Evolutionary conservation across 2,888 invertebrate genomes (phyloP), one percentile per base, ranked within the genome.

Genomic region (Helobdella robusta): DNA sequence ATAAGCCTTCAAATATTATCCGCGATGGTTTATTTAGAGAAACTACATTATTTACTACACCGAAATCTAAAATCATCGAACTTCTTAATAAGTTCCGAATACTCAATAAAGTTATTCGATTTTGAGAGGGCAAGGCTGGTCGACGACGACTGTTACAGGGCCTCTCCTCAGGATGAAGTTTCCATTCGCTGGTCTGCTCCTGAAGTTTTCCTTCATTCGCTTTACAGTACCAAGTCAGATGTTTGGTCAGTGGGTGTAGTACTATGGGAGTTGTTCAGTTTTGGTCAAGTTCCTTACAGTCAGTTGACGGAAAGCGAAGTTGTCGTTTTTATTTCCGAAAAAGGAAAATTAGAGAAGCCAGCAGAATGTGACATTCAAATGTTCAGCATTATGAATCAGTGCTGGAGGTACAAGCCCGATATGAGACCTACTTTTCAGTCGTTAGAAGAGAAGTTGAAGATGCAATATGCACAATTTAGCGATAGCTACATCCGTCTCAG

Each of bases 231-330:
- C 30, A 72, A 71, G 62, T 69, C 71, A 5, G 72, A 72, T 48
- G 68, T 72, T 28, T 72, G 72, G 72, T 69, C 72, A 2, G 28
- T 72, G 34, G 72, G 71, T 0, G 68, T 72, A 6, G 70, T 70
- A 5, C 68, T 68, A 44, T 72, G 72, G 72, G 71, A 72, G 65
- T 65, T 72, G 32, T 70, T 72, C 60, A 70, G 68, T 50, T 67
- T 66, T 30, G 72, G 72, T 1, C 68, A 68, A 48, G 50, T 60
- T 32, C 72, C 72, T 2, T 72, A 70, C 64, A 48, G 61, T n/a
- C 40, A 46, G 20, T 48, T 72, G 48, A 59, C 67, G 11, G 68
- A 66, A 8, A 70, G 72, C 50, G 70, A 71, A 63, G 62, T 64
- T 11, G 71, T 68, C 1, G 62, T 72, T 36, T 68, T 66, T 48